Evolutionary conservation across 1,140 invertebrate genomes (phyloP), one percentile per base, ranked within the genome.

Genomic region (Goniozus legneri): DNA sequence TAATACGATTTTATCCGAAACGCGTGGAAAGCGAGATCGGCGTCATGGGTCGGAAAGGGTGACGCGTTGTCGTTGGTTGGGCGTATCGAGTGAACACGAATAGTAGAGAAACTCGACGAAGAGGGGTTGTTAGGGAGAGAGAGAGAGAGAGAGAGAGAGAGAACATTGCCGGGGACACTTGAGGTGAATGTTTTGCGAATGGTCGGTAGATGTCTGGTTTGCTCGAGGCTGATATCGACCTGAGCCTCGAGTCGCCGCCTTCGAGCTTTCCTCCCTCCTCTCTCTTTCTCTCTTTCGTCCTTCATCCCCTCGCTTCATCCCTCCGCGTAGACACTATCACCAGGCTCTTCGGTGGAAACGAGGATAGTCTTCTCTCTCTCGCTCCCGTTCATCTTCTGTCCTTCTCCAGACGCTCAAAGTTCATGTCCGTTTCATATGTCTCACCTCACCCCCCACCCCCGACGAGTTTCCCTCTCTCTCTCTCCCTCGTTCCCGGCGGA

Each of bases 101-200:
- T 14, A 16, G 16, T 8, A 42, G 42, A 20, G 40, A 16, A 27
- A 30, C 19, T 13, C 15, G 43, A 18, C 18, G 18, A 21, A 44
- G 18, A 44, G 19, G n/a, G 18, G 30, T 13, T 15, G 42, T 8
- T 20, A 30, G 2, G 13, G 18, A 31, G 31, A 22, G 44, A 38
- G 24, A 31, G 21, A 13, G 38, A 43, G 21, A 36, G 35, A 13
- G 15, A 12, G 18, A 20, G 8, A 33, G 48, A 47, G 48, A 53
- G 55, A 44, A 51, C 61, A 67, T 54, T 62, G 69, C 65, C 62
- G 60, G 66, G 67, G 66, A 71, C 70, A 75, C 71, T 75, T 70
- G 70, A 73, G 73, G 71, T 74, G 70, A 73, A 75, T 74, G 73
- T 75, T 75, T 75, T 75, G 73, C 71, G 70, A 73, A 75, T 75